These are phyloP conservation scores for Oikopleura vanhoeffeni DNA, from an alignment of 23 tunicate genomes.

Conservation along the genomic window DNA sequence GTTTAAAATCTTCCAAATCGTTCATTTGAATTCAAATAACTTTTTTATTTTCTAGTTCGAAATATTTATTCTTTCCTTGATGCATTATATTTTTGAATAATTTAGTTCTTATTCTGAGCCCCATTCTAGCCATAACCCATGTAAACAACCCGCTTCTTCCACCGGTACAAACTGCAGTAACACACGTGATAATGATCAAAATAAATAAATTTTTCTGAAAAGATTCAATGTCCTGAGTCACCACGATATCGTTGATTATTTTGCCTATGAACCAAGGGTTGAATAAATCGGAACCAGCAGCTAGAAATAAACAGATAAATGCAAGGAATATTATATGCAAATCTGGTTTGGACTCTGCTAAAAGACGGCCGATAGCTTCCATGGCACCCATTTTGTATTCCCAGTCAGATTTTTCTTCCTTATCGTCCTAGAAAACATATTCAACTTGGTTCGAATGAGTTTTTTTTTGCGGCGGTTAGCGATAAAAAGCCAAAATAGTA, in stretches of 20 bases:
- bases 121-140: slow-evolving; percentile 7
- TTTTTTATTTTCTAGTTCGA: no score
- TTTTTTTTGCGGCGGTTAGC: background rate
- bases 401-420: background rate
- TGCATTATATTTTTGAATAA: background rate
- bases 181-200: background rate
- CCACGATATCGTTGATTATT: slow-evolving; percentile 10
- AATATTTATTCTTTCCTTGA: no score
- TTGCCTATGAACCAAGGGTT: slow-evolving; percentile 11
- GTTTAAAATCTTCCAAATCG: no score
- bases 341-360: background rate
- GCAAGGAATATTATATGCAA: background rate
- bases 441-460: no score
- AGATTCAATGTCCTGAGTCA: background rate
- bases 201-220: background rate
- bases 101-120: background rate
- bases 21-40: no score
- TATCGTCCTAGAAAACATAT: no score
- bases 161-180: background rate
- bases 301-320: background rate
- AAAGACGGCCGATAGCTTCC: slow-evolving; percentile 3
- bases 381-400: background rate
- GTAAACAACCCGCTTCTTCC: background rate
- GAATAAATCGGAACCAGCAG: slow-evolving; percentile 12
- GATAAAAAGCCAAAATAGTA: background rate